Evolutionary conservation across 1,140 invertebrate genomes (phyloP), one percentile per base, ranked within the genome.

Genomic region (Drosophila obscura): DNA sequence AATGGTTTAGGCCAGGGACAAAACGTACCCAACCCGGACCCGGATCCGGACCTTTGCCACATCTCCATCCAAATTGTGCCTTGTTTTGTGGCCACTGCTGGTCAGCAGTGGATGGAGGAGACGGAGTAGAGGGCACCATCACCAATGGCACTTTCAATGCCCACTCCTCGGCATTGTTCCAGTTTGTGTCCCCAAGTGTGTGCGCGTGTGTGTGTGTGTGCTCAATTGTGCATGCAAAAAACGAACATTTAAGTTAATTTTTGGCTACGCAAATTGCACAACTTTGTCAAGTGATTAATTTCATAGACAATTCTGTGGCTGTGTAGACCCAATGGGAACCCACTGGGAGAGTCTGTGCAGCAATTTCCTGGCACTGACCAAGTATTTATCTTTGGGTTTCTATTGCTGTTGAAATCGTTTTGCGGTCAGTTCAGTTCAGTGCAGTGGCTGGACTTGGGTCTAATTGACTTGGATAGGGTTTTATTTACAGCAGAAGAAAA

Each of bases 221-320:
- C 59, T 52, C 50, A 77, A 80, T 80, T 76, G 77, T 77, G 79
- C 75, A 83, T 71, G 61, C 59, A 68, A 62, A 78, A 78, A 80
- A 69, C 45, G 50, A 80, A 80, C 77, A 80, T 77, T 80, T 77
- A 85, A 84, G 80, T 85, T 80, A 80, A 84, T 85, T 84, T 85
- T 84, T 66, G 81, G 77, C 64, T 77, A 80, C 73, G 63, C 81
- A 84, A 83, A 84, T 80, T 85, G 80, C 80, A 76, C 80, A 83
- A 83, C 82, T 79, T 83, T 78, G 71, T 79, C 76, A 67, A 80
- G 80, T 83, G 76, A 83, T 83, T 84, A 80, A 84, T 80, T 83
- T 80, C 81, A 80, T 68, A 65, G 73, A 80, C 73, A 50, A 59
- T 77, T 62, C 31, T 83, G 80, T 79, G 75, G 80, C 56, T 39